These are phyloP conservation scores for Nomada ruficornis DNA, from an alignment of 2,888 invertebrate genomes.

Conservation along the genomic window DNA sequence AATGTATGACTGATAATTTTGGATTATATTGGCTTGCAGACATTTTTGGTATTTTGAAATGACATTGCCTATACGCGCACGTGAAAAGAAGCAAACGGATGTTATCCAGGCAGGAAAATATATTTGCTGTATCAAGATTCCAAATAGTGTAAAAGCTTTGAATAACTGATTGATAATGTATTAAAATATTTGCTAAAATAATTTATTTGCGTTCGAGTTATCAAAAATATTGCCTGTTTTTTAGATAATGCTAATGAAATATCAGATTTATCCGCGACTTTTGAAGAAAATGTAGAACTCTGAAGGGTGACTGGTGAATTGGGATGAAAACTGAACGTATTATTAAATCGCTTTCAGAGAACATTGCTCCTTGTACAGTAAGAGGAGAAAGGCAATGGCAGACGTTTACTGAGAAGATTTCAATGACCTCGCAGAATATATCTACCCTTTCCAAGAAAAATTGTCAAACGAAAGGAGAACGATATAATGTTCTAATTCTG, in stretches of 20 bases:
- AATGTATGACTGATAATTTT: too few relatives aligned
- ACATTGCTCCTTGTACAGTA: slow-evolving; percentile 19
- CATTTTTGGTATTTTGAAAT: too few relatives aligned
- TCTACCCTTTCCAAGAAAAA: slow-evolving; percentile 27
- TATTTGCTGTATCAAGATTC: too few relatives aligned
- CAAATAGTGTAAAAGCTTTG: background rate
- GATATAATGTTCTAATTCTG: slow-evolving; percentile 14
- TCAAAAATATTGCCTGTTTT: too few relatives aligned
- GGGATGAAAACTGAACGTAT: background rate
- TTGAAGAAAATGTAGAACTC: background rate
- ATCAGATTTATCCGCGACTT: background rate
- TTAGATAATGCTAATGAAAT: too few relatives aligned
- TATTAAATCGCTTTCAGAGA: slow-evolving; percentile 7
- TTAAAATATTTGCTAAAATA: too few relatives aligned
- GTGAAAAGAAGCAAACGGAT: background rate
- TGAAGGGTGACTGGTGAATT: background rate
- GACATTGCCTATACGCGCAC: too few relatives aligned
- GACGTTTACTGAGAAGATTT: slow-evolving; percentile 35
- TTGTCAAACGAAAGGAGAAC: slow-evolving; percentile 30
- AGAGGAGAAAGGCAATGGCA: slow-evolving; percentile 49
- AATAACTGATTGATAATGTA: background rate
- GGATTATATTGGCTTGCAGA: too few relatives aligned
- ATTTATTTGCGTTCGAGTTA: background rate
- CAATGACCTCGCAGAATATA: slow-evolving; percentile 23
- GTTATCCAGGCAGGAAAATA: too few relatives aligned